A percentile compares a stretch with the other conserved stretches of the same genome.
Evolutionary conservation across 2,113 vertebrate species (phyloP).

Genomic region (Origma solitaria): DNA sequence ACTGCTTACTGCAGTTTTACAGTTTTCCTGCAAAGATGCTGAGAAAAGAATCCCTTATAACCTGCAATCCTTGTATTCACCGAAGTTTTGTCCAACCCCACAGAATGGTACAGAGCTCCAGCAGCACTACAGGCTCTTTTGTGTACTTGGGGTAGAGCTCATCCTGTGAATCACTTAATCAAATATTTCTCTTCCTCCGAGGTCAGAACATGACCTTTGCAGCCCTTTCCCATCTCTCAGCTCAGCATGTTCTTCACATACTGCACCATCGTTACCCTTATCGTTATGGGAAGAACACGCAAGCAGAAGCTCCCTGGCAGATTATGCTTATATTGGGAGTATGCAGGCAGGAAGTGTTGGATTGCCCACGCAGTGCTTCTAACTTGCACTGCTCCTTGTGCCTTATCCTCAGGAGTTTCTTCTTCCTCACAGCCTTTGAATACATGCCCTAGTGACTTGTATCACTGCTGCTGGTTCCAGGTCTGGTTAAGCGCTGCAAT

Average conservation of each 20-base stretch:
- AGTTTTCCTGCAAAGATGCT: background rate
- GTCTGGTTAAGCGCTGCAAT: background rate
- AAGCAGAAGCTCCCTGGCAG: slow-evolving; percentile 12
- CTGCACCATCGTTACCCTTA: background rate
- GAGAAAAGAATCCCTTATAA: background rate
- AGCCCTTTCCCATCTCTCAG: background rate
- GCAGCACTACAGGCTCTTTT: background rate
- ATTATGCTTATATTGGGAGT: background rate
- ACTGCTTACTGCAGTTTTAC: background rate
- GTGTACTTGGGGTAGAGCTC: background rate
- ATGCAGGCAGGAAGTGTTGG: background rate
- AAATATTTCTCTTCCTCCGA: background rate
- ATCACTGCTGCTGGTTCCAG: background rate
- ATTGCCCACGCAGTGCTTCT: background rate
- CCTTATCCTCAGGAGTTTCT: background rate
- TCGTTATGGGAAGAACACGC: background rate
- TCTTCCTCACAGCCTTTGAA: background rate
- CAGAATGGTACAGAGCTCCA: background rate
- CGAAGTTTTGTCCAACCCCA: background rate
- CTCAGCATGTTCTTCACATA: background rate
- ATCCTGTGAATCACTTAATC: background rate
- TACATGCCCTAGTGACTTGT: background rate
- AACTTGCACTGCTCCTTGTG: background rate
- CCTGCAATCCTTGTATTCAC: background rate
- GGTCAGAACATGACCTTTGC: background rate